phyloP scores from a whole-genome alignment of 2,113 vertebrate species.

The Glaucomys volans region DNA sequence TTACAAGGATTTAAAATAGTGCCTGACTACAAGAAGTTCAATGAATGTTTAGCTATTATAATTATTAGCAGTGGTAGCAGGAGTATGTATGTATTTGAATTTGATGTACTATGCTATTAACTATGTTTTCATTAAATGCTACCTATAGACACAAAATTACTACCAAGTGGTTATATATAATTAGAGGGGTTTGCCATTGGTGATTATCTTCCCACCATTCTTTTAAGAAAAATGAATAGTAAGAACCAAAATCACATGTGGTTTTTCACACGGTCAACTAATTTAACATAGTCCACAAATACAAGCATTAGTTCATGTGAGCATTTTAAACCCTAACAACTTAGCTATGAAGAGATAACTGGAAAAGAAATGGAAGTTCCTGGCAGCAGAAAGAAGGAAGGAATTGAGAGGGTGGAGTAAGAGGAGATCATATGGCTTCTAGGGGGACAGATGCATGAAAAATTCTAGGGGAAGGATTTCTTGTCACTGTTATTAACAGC shows the following conservation, averaged over 20 bases:
- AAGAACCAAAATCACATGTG: neutral
- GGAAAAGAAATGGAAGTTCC: neutral
- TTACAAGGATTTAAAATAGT: neutral
- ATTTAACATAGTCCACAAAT: neutral
- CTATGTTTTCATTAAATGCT: constrained; percentile 18
- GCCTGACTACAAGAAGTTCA: neutral
- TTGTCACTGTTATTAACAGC: neutral
- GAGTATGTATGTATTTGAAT: neutral
- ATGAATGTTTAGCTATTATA: neutral
- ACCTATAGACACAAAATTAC: neutral
- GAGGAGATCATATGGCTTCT: neutral
- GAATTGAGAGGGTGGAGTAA: neutral
- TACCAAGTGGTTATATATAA: constrained; percentile 2
- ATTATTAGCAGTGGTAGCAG: neutral
- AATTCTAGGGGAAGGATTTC: neutral
- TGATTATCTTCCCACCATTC: neutral
- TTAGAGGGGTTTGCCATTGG: neutral
- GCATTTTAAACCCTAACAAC: neutral
- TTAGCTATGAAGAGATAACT: neutral
- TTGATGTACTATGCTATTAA: neutral
- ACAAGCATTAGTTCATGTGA: neutral
- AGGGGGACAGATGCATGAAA: accelerated
- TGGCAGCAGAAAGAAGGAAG: neutral
- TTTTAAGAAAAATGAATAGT: constrained; percentile 35
- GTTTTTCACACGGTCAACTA: neutral